phyloP scores from a whole-genome alignment of 2,797 vertebrate genomes.

The Ceryle rudis region DNA sequence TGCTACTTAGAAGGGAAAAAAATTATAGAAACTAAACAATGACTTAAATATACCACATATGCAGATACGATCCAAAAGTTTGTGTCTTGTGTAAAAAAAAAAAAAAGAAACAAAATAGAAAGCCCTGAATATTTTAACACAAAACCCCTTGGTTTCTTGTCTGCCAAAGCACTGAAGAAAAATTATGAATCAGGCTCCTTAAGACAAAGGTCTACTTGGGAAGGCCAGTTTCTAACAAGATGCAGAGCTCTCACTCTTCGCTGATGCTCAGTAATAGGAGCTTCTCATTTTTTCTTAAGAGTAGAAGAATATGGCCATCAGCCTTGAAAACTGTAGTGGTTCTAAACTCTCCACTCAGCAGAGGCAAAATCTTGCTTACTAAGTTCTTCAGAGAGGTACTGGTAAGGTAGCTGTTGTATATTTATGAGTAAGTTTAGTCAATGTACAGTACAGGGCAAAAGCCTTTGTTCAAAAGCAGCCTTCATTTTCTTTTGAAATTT shows the following conservation, averaged over 20 bases:
- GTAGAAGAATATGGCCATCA: background rate
- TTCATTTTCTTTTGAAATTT: slow-evolving; percentile 50
- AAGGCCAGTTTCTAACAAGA: slow-evolving; percentile 31
- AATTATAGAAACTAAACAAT: background rate
- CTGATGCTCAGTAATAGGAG: background rate
- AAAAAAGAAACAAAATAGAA: background rate
- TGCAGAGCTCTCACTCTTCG: background rate
- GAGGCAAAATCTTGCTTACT: slow-evolving; percentile 8
- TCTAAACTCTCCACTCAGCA: slow-evolving; percentile 15
- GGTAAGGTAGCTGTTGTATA: background rate
- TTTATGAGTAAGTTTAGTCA: slow-evolving; percentile 2
- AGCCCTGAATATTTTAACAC: background rate
- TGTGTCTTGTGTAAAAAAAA: background rate
- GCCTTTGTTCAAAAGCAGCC: slow-evolving; percentile 49
- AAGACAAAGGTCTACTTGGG: slow-evolving; percentile 5
- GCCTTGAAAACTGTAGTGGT: background rate
- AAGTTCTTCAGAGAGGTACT: slow-evolving; percentile 19
- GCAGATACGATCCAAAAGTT: background rate
- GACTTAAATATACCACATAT: background rate
- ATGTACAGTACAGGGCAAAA: slow-evolving; percentile 17
- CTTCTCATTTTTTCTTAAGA: background rate
- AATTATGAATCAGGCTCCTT: background rate
- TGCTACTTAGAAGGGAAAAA: background rate
- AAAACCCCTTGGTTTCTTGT: background rate
- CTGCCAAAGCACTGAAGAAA: background rate